Evolutionary conservation across 2,888 invertebrate species (phyloP).

Genomic region (Agrotis puta): DNA sequence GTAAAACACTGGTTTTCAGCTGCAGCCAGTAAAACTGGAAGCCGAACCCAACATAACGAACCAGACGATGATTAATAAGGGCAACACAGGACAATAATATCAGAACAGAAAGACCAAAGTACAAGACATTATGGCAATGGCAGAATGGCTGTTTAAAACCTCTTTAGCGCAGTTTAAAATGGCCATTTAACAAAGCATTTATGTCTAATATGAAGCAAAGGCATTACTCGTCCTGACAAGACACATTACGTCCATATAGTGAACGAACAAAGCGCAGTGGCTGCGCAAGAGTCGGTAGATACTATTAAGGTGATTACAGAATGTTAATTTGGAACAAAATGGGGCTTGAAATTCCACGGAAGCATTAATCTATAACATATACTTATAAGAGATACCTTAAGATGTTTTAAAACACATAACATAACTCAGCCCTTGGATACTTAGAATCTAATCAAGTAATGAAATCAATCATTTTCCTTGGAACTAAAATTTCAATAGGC

Average conservation of each 20-base stretch:
- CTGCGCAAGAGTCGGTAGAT: constrained; percentile 43
- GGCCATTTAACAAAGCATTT: constrained; percentile 45
- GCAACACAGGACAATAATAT: background rate
- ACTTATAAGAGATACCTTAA: too few relatives aligned
- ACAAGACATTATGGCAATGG: background rate
- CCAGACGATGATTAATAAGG: background rate
- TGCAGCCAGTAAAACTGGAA: too few relatives aligned
- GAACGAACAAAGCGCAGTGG: constrained; percentile 68
- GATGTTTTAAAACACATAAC: too few relatives aligned
- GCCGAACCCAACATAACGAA: too few relatives aligned
- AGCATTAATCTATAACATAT: too few relatives aligned
- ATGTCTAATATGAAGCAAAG: constrained; percentile 53
- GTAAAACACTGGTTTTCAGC: too few relatives aligned
- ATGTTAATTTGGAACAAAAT: constrained; percentile 10
- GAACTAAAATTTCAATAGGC: too few relatives aligned
- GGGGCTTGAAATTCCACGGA: too few relatives aligned
- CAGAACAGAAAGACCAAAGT: constrained; percentile 5
- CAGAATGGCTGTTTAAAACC: background rate
- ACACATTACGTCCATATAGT: constrained; percentile 61
- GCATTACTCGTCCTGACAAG: constrained; percentile 69
- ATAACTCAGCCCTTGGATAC: too few relatives aligned
- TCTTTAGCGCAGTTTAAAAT: constrained; percentile 29
- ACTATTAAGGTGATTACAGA: background rate
- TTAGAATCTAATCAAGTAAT: too few relatives aligned
- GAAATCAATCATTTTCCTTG: too few relatives aligned